Evolutionary conservation across 2,888 invertebrate species (phyloP).

Genomic region (Tineola bisselliella): DNA sequence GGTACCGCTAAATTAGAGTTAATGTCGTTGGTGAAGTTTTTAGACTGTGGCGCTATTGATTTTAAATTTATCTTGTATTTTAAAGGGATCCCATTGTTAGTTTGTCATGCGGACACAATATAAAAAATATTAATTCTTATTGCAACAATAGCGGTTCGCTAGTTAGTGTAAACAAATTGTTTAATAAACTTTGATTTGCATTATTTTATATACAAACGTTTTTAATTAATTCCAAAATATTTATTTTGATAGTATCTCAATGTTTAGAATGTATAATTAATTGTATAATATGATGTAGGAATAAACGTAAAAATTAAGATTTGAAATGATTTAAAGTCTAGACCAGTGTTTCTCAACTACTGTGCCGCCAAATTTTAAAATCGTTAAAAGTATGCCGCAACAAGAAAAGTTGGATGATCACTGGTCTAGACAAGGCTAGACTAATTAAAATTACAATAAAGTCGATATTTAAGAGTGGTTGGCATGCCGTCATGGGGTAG

Average conservation of each 20-base stretch:
- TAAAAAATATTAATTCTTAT: constrained; percentile 43
- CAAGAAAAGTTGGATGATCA: no score
- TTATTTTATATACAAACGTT: neutral
- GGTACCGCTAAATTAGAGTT: neutral
- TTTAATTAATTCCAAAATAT: neutral
- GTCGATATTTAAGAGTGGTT: no score
- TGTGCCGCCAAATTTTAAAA: no score
- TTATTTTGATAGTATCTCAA: neutral
- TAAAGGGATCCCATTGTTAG: constrained; percentile 19
- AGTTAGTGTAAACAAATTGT: constrained; percentile 63
- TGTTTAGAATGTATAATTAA: no score
- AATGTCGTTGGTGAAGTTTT: neutral
- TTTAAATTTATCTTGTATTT: neutral
- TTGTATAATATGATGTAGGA: no score
- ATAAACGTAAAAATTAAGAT: no score
- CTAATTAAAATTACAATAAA: no score
- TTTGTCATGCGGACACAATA: constrained; percentile 24
- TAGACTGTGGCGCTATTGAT: neutral
- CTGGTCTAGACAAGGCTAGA: no score
- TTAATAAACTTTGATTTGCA: constrained; percentile 21
- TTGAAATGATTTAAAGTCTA: no score
- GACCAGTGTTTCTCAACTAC: no score
- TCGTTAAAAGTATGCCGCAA: no score
- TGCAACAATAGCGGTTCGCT: constrained; percentile 44
- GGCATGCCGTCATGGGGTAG: no score